Conservation (phyloP, 2,888 invertebrate species). For the Orthosia gothica region DNA sequence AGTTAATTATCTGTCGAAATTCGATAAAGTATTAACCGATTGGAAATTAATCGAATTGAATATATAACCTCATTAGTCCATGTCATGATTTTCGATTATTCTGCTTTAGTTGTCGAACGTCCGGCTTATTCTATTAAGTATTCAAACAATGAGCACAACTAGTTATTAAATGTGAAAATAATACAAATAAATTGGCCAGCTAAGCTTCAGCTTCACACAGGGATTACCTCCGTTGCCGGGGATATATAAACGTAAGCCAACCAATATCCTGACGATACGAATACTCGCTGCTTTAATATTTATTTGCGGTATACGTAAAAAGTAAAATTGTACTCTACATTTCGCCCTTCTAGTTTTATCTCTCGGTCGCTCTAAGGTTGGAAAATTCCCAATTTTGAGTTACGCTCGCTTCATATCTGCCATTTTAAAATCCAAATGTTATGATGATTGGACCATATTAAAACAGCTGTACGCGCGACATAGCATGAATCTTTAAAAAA, state of each 20-base stretch:
- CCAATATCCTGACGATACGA: slow-evolving; percentile 15
- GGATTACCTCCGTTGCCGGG: slow-evolving; percentile 30
- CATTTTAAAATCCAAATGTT: slow-evolving; percentile 3
- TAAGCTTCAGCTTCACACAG: slow-evolving; percentile 30
- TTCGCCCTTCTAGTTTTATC: background rate
- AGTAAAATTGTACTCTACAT: slow-evolving; percentile 16
- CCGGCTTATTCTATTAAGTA: slow-evolving; percentile 29
- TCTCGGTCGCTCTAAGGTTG: background rate
- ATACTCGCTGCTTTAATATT: slow-evolving; percentile 26
- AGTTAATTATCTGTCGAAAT: slow-evolving; percentile 15
- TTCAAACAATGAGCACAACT: slow-evolving; percentile 32
- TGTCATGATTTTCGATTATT: slow-evolving; percentile 43
- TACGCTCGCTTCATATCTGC: background rate
- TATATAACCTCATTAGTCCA: slow-evolving; percentile 11
- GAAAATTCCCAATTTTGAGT: background rate
- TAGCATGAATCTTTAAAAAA: background rate
- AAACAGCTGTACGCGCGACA: background rate
- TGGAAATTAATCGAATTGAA: slow-evolving; percentile 17
- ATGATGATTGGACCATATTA: background rate
- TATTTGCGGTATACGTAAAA: slow-evolving; percentile 27
- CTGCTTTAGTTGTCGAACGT: background rate
- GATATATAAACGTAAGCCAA: slow-evolving; percentile 39
- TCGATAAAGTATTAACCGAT: slow-evolving; percentile 1
- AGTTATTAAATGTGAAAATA: slow-evolving; percentile 44
- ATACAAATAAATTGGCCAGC: slow-evolving; percentile 37